Evolutionary conservation across 2,113 vertebrate genomes (phyloP), one percentile per base, ranked within the genome.

Genomic region (Syrrhaptes paradoxus): DNA sequence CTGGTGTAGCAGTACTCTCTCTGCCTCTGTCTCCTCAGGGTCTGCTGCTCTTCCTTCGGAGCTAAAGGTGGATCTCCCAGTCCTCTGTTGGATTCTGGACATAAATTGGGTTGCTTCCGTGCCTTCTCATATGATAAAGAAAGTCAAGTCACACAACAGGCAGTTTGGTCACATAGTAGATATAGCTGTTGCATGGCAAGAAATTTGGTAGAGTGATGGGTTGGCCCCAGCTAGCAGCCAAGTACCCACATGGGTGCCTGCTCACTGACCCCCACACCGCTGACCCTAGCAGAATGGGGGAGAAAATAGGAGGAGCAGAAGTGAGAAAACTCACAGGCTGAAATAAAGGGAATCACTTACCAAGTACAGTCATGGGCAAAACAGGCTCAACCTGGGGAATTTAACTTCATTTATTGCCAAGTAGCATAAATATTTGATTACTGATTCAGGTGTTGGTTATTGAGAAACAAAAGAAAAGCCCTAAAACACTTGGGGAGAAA

Each of bases 201-300:
- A 45, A 28, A 49, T 49, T 34, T 18, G 41, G 22, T 43, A 48
- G 58, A 48, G n/a, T 19, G 51, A 11, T 41, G 72, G 14, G 13
- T 49, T 62, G 36, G 18, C 29, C 25, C 15, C 1, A 2, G 31
- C 41, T 24, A 36, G 34, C 52, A 59, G n/a, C 52, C 29, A 61
- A 18, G n/a, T 34, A 85, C 61, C 24, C 19, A 6, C 10, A 17
- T 16, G 54, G n/a, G 14, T 6, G 3, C 38, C 48, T 34, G n/a
- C 21, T 49, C 7, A 4, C 38, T 61, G n/a, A 38, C 17, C 26
- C 7, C 32, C 31, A 38, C 17, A 28, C 2, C 34, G 14, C 32
- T 0, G 1, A 10, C 25, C 52, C 20, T 38, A 59, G 17, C 1
- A 1, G 25, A 11, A 61, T 26, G 15, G 22, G 19, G 7, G 25